Conservation (phyloP, 2,113 vertebrate species). For the Macquaria australasica region DNA sequence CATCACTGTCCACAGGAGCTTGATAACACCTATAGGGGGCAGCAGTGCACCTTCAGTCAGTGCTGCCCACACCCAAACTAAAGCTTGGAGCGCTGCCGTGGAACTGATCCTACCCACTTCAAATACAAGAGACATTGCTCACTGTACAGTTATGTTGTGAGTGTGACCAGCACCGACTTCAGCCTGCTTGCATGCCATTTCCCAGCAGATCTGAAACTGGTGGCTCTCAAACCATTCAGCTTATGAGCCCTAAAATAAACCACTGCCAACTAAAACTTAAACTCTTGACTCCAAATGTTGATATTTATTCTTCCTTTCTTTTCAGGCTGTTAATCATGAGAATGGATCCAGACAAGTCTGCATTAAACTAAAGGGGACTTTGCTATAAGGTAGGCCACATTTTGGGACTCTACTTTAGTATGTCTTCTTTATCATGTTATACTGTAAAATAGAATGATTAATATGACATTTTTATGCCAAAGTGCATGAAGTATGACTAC, state of each 20-base stretch:
- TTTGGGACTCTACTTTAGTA: neutral
- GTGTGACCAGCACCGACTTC: constrained; percentile 20
- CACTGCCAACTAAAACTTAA: too few species aligned
- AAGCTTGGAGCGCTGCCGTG: neutral
- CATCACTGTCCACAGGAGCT: neutral
- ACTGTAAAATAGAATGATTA: neutral
- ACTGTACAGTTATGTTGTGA: constrained; percentile 38
- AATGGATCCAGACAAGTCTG: neutral
- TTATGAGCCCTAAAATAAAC: constrained; percentile 1
- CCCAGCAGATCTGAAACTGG: neutral
- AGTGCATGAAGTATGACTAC: neutral
- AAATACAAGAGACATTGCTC: constrained; percentile 41
- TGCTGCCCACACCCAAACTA: constrained; percentile 53
- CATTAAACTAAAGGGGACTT: neutral
- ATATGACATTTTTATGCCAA: neutral
- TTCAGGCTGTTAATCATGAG: neutral
- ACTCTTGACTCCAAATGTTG: neutral
- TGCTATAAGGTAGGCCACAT: neutral
- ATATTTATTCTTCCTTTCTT: neutral
- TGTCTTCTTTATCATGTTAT: too few species aligned
- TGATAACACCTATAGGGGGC: constrained; percentile 60
- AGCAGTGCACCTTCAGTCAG: constrained; percentile 51
- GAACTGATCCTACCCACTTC: constrained; percentile 37
- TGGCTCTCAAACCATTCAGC: neutral
- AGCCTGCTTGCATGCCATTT: neutral